These are phyloP conservation scores for Eptatretus burgeri DNA, from an alignment of 2,113 vertebrate species.

Conservation along the genomic window DNA sequence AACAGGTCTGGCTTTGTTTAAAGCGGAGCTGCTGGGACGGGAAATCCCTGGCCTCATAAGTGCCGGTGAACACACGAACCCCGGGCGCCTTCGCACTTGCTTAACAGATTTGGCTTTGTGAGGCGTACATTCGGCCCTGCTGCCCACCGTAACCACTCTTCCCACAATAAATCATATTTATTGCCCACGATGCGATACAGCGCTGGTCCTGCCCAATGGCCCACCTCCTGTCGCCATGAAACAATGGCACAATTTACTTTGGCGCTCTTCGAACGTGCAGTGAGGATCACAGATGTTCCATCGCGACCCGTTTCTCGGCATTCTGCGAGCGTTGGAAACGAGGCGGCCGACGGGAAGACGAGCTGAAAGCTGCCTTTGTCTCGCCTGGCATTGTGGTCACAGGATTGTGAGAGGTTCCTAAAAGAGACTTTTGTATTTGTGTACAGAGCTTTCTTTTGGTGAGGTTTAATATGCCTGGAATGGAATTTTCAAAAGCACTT, in stretches of 20 bases:
- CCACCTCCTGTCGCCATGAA: not conserved
- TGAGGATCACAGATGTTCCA: not conserved
- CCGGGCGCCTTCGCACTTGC: constrained; percentile 5
- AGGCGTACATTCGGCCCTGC: not conserved
- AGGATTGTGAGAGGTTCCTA: constrained; percentile 3
- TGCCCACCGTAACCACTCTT: constrained; percentile 2
- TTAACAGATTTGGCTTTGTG: constrained; percentile 6
- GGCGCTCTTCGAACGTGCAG: not conserved
- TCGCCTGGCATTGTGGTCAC: not conserved
- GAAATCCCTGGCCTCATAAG: constrained; percentile 4
- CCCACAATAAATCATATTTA: constrained; percentile 3
- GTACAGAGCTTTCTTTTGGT: constrained; percentile 4
- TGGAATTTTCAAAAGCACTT: not conserved
- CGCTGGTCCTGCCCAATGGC: constrained; percentile 1
- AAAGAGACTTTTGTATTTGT: constrained; percentile 6
- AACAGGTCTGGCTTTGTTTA: not conserved
- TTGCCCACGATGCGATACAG: not conserved
- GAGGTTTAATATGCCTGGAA: not conserved
- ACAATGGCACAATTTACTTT: constrained; percentile 6
- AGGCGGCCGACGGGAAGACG: constrained; percentile 5
- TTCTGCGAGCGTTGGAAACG: constrained; percentile 2
- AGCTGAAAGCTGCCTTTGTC: constrained; percentile 6
- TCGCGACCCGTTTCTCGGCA: not conserved
- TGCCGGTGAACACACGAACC: not conserved
- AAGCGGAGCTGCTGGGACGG: constrained; percentile 1